These are phyloP conservation scores for Brenthis hecate DNA, from an alignment of 2,888 invertebrate species.

Conservation along the genomic window DNA sequence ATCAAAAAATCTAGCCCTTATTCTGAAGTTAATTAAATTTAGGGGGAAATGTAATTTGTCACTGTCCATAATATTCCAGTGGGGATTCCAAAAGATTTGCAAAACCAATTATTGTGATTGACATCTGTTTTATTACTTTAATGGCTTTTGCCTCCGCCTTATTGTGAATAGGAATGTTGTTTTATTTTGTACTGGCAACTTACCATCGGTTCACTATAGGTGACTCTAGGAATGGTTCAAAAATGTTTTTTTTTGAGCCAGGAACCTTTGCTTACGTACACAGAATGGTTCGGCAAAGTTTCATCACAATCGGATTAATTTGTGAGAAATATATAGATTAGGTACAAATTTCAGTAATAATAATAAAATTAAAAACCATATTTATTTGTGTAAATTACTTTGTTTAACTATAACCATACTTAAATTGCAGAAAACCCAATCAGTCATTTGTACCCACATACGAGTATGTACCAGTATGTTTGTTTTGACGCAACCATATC, in stretches of 20 bases:
- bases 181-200: no score
- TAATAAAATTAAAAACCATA: no score
- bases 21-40: not conserved
- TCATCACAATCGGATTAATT: no score
- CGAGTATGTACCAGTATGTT: not conserved
- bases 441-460: not conserved
- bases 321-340: no score
- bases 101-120: not conserved
- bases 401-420: not conserved
- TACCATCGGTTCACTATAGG: no score
- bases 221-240: no score
- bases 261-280: no score
- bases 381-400: not conserved
- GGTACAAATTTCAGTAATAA: no score
- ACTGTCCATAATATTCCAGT: not conserved
- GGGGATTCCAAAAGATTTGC: not conserved
- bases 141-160: not conserved
- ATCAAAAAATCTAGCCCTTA: not conserved
- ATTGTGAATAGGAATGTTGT: no score
- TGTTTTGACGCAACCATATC: not conserved
- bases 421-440: not conserved
- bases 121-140: constrained; percentile 1
- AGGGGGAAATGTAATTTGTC: not conserved
- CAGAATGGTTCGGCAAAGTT: no score
- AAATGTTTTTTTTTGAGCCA: no score